Evolutionary conservation across 1,140 invertebrate genomes (phyloP).

Genomic region (Leptinotarsa defecta): DNA sequence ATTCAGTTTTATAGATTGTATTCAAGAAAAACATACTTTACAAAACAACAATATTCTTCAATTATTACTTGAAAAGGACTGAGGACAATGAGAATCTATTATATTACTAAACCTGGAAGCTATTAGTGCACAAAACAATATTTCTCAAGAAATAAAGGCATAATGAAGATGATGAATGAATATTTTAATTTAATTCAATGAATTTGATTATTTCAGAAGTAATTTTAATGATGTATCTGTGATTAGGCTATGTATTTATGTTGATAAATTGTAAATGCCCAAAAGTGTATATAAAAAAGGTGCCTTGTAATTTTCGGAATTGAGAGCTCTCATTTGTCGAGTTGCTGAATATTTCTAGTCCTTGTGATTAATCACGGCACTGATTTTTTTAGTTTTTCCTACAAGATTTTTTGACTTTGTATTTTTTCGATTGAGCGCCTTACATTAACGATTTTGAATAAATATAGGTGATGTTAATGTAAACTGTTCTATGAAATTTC

Average conservation of each 20-base stretch:
- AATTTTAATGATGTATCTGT: constrained; percentile 26
- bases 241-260: constrained; percentile 32
- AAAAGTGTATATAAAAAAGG: constrained; percentile 27
- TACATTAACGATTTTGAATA: not conserved
- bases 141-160: too few relatives aligned
- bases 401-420: constrained; percentile 20
- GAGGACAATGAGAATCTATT: not conserved
- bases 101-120: not conserved
- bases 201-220: constrained; percentile 10
- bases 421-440: constrained; percentile 22
- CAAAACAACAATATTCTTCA: not conserved
- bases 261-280: constrained; percentile 26
- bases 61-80: not conserved
- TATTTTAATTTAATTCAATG: constrained; percentile 2
- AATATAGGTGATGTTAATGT: not conserved
- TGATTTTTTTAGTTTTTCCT: constrained; percentile 26
- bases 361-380: constrained; percentile 28
- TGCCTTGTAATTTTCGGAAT: constrained; percentile 31
- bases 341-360: constrained; percentile 27
- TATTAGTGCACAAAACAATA: not conserved
- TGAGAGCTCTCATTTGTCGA: constrained; percentile 28
- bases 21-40: too few relatives aligned
- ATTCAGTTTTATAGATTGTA: too few relatives aligned
- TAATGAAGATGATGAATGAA: not conserved
- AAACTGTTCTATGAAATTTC: constrained; percentile 2